Conservation (phyloP, 2,113 vertebrate species). For the Oryzias celebensis region DNA sequence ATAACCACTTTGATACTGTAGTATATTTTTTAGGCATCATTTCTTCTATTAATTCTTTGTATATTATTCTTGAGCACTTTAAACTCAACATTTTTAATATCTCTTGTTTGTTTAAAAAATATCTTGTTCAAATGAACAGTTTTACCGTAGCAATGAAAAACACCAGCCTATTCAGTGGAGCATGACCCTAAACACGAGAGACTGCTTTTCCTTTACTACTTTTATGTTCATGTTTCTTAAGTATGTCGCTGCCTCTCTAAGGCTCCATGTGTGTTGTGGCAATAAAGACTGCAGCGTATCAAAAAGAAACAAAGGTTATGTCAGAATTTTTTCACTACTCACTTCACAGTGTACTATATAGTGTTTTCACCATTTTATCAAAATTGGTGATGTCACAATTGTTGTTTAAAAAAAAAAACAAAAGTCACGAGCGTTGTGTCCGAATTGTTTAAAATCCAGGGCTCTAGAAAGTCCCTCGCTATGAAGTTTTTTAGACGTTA, state of each 20-base stretch:
- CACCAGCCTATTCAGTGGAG: slow-evolving; percentile 6
- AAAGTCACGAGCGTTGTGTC: no score
- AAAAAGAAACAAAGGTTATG: slow-evolving; percentile 4
- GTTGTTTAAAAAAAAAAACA: no score
- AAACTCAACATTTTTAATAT: slow-evolving; percentile 32
- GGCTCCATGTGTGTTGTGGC: slow-evolving; percentile 13
- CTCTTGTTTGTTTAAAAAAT: slow-evolving; percentile 10
- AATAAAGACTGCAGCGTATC: slow-evolving; percentile 5
- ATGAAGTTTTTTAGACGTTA: no score
- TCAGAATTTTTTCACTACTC: slow-evolving; percentile 9
- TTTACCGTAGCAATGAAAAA: slow-evolving; percentile 3
- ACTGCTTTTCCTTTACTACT: background rate
- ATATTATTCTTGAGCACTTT: slow-evolving; percentile 19
- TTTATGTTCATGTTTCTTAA: slow-evolving; percentile 6
- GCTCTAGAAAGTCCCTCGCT: no score
- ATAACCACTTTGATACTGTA: slow-evolving; percentile 5
- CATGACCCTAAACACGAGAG: background rate
- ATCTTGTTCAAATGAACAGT: slow-evolving; percentile 20
- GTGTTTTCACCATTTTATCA: no score
- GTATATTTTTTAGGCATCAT: background rate
- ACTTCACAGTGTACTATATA: no score
- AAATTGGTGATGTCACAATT: no score
- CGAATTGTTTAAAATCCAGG: no score
- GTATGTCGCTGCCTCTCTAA: background rate
- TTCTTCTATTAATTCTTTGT: no score